Percentiles rank a stretch among this genome's conserved stretches.
phyloP scores from a whole-genome alignment of 2,113 vertebrate species.

The Oxygymnocypris stewartii region DNA sequence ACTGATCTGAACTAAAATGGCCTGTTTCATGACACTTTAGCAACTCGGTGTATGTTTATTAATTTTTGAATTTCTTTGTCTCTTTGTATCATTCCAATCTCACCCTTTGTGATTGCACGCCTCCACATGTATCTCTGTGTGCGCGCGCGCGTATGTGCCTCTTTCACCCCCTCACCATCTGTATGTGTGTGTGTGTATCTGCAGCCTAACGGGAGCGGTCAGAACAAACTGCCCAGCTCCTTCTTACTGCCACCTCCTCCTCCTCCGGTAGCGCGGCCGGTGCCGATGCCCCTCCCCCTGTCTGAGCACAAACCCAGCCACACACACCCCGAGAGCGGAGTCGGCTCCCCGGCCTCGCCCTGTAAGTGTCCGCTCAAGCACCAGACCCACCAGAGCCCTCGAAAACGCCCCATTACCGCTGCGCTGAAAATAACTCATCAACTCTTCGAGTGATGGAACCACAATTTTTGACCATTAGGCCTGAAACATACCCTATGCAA shows the following conservation, averaged over 20 bases:
- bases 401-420: conserved; percentile 58
- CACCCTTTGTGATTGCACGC: conserved; percentile 39
- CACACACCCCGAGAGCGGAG: conserved; percentile 82
- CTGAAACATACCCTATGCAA: conserved; percentile 18
- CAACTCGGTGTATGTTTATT: conserved; percentile 31
- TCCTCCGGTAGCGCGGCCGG: conserved; percentile 83
- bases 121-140: conserved; percentile 35
- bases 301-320: conserved; percentile 84
- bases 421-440: background rate
- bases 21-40: conserved; percentile 24
- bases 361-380: conserved; percentile 76
- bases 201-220: conserved; percentile 83
- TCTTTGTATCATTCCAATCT: conserved; percentile 34
- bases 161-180: conserved; percentile 78
- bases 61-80: conserved; percentile 30
- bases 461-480: background rate
- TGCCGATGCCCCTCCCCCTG: conserved; percentile 85
- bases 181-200: conserved; percentile 72
- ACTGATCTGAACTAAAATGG: background rate
- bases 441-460: background rate
- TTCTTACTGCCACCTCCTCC: conserved; percentile 83
- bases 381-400: conserved; percentile 42
- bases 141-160: conserved; percentile 40
- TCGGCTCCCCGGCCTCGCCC: conserved; percentile 79
- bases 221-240: conserved; percentile 83